Evolutionary conservation across 2,797 vertebrate species (phyloP), one percentile per base, ranked within the genome.

Genomic region (Fistularia tabacaria): DNA sequence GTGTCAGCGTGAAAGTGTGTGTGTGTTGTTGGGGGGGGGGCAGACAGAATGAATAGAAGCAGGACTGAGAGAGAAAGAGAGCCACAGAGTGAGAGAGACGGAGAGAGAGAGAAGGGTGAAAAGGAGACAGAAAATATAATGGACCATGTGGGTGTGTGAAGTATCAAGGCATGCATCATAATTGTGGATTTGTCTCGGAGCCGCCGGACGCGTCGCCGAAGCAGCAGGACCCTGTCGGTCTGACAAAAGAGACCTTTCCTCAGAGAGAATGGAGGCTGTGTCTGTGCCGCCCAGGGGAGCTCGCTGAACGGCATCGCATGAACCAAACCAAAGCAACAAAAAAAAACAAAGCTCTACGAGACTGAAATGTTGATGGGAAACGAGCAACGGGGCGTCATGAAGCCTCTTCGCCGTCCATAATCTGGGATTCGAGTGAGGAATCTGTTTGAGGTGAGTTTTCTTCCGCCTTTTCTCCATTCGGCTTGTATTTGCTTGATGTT

Each of bases 101-200:
- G 36, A 36, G 60, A 44, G 61, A 38, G 54, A 53, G 47, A 36
- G 60, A 64, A 60, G 67, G 74, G 73, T 47, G 63, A 62, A 70
- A 76, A 70, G 55, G 56, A 69, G 64, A 74, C 53, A 62, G 65
- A 65, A 69, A 63, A 83, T 85, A 80, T 79, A 82, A 83, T 80
- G 83, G 79, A 77, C 68, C 41, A 55, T 75, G 85, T 85, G 85
- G 83, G 86, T 80, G 83, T 86, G 82, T 76, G 76, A 80, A 86
- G 78, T 64, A 73, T 67, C 72, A 65, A 76, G 74, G 73, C 75
- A 82, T 78, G 80, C 81, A 83, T 85, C 80, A 79, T 70, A 77
- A 81, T 70, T 73, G 77, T 82, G 60, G 72, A 69, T 77, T 61
- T 67, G 66, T 79, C 62, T 64, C 37, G 49, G 79, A 74, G 76